These are phyloP conservation scores for Oophaga sylvatica DNA, from an alignment of 2,797 vertebrate genomes.

Conservation along the genomic window DNA sequence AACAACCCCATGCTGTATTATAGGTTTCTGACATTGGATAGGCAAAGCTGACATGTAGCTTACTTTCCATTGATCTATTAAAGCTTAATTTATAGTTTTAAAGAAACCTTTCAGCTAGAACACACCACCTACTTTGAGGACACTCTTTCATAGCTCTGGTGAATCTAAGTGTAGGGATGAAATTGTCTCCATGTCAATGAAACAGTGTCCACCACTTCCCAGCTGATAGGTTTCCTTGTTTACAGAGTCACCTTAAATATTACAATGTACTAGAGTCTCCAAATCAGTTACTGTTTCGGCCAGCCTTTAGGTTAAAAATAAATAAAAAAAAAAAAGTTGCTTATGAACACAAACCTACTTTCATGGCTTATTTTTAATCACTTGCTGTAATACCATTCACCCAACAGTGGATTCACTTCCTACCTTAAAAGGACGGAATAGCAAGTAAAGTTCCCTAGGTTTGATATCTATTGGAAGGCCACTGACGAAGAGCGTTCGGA, in stretches of 20 bases:
- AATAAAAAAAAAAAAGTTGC: not conserved
- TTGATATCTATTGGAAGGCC: constrained; percentile 84
- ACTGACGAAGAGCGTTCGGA: constrained; percentile 81
- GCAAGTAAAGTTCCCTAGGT: constrained; percentile 81
- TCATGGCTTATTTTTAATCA: not conserved
- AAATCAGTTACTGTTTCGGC: not conserved
- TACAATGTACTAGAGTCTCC: not conserved
- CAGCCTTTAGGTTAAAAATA: not conserved
- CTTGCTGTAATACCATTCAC: not conserved
- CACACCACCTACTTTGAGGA: too few relatives aligned
- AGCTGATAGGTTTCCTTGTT: too few relatives aligned
- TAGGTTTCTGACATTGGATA: not conserved
- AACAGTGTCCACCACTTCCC: too few relatives aligned
- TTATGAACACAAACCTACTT: not conserved
- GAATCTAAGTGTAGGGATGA: too few relatives aligned
- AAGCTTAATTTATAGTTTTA: not conserved
- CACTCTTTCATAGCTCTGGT: too few relatives aligned
- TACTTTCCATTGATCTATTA: not conserved
- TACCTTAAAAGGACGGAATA: constrained; percentile 83
- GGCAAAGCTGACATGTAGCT: not conserved
- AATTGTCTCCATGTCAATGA: too few relatives aligned
- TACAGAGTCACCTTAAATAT: not conserved
- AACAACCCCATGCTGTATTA: not conserved
- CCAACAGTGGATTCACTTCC: constrained; percentile 47
- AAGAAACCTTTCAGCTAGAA: too few relatives aligned